Conservation (phyloP, 2,113 vertebrate genomes). For the Pelodiscus sinensis region DNA sequence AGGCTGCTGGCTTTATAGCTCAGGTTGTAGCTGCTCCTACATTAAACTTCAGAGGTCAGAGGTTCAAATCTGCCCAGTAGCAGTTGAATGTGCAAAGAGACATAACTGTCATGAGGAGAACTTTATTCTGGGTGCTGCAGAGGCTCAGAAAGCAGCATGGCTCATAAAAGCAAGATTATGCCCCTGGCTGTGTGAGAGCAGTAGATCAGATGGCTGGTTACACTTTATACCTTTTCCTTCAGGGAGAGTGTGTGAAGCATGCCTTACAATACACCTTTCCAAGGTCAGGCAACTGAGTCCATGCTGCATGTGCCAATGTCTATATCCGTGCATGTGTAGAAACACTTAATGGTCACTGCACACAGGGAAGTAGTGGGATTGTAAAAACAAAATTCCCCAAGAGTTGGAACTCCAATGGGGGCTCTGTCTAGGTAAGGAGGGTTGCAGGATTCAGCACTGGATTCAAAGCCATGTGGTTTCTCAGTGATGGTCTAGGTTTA, state of each 20-base stretch:
- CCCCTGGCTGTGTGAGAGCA: not conserved
- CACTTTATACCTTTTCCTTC: rapidly evolving
- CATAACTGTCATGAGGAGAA: rapidly evolving
- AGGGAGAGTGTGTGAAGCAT: not conserved
- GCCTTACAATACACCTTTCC: not conserved
- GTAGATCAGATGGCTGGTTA: not conserved
- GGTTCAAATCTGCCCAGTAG: too few relatives aligned
- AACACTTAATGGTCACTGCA: not conserved
- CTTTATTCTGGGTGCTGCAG: not conserved
- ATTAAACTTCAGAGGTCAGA: too few relatives aligned
- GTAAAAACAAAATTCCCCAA: rapidly evolving
- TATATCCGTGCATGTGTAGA: not conserved
- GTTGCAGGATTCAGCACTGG: not conserved
- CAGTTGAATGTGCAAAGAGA: not conserved
- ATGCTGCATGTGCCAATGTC: not conserved
- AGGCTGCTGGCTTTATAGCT: too few relatives aligned
- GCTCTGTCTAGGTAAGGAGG: rapidly evolving
- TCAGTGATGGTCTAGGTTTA: not conserved
- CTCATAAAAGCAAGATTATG: not conserved
- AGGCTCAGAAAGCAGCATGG: not conserved
- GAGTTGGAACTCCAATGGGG: not conserved
- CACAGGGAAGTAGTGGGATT: not conserved
- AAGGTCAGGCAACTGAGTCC: not conserved
- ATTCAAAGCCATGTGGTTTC: not conserved
- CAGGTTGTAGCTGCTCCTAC: too few relatives aligned